Percentiles rank a stretch among this genome's conserved stretches.
phyloP scores from a whole-genome alignment of 2,113 vertebrate genomes.

The Fregetta grallaria region DNA sequence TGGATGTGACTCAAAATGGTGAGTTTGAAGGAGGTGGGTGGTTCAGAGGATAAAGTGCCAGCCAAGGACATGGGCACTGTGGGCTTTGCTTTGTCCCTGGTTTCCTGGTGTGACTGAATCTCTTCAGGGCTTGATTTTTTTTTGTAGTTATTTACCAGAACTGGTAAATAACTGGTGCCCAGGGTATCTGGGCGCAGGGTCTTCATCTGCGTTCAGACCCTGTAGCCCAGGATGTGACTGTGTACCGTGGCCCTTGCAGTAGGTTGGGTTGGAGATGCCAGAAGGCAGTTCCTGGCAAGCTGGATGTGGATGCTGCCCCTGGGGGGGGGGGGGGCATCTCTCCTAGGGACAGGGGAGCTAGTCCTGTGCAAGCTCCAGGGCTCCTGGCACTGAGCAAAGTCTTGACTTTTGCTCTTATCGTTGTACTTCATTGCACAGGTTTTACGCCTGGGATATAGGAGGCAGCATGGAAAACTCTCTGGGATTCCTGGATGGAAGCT shows the following conservation, averaged over 20 bases:
- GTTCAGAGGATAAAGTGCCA: not conserved
- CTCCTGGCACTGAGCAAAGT: not conserved
- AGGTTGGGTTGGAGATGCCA: not conserved
- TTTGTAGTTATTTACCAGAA: not conserved
- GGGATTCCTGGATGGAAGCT: not conserved
- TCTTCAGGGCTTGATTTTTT: not conserved
- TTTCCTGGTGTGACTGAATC: not conserved
- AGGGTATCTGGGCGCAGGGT: not conserved
- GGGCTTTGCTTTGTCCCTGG: not conserved
- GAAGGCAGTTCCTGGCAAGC: not conserved
- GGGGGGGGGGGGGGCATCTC: too few relatives aligned
- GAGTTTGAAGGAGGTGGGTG: not conserved
- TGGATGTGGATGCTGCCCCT: not conserved
- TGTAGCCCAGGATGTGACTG: not conserved
- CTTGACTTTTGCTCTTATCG: not conserved
- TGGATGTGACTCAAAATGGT: not conserved
- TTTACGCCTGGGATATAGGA: not conserved
- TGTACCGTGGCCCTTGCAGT: rapidly evolving
- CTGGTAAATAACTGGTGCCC: too few relatives aligned
- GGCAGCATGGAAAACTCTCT: not conserved
- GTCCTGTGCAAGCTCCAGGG: not conserved
- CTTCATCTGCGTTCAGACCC: not conserved
- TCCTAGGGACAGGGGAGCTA: too few relatives aligned
- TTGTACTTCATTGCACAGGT: rapidly evolving
- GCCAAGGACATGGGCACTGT: not conserved